Conservation (phyloP, 2,797 vertebrate species). For the Sebastes minor region DNA sequence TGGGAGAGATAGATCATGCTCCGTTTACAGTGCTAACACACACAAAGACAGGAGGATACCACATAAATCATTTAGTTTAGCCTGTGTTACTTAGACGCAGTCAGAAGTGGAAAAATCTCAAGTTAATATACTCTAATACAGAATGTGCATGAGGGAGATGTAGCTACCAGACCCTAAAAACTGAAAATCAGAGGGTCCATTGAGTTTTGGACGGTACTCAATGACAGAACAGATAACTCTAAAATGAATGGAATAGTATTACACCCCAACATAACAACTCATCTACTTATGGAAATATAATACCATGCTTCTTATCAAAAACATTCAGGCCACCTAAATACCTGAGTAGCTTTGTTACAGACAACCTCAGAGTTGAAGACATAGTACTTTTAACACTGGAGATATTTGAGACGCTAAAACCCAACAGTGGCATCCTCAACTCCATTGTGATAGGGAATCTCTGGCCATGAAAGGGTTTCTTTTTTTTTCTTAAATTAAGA, state of each 20-base stretch:
- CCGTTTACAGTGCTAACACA: constrained; percentile 52
- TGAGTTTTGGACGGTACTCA: constrained; percentile 29
- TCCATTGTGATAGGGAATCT: constrained; percentile 42
- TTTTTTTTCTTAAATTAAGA: constrained; percentile 41
- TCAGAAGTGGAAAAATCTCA: constrained; percentile 20
- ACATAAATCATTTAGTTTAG: constrained; percentile 46
- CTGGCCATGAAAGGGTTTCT: constrained; percentile 43
- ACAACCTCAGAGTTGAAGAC: constrained; percentile 31
- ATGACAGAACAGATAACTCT: constrained; percentile 39
- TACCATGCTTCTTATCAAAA: constrained; percentile 53
- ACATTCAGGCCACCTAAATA: constrained; percentile 35
- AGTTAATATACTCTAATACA: constrained; percentile 6
- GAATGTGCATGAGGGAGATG: constrained; percentile 2
- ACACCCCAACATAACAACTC: constrained; percentile 31
- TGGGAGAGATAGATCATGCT: constrained; percentile 47
- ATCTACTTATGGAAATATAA: constrained; percentile 59
- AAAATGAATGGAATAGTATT: constrained; percentile 49
- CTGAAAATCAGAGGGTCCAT: constrained; percentile 45
- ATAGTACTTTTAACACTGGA: constrained; percentile 27
- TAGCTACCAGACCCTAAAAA: constrained; percentile 43
- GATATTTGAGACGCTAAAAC: constrained; percentile 61
- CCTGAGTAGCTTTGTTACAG: constrained; percentile 44
- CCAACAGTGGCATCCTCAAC: constrained; percentile 51
- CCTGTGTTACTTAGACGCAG: constrained; percentile 6
- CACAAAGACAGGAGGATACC: constrained; percentile 14